Conservation (phyloP, 2,113 vertebrate species). For the Chlamydotis undulata region DNA sequence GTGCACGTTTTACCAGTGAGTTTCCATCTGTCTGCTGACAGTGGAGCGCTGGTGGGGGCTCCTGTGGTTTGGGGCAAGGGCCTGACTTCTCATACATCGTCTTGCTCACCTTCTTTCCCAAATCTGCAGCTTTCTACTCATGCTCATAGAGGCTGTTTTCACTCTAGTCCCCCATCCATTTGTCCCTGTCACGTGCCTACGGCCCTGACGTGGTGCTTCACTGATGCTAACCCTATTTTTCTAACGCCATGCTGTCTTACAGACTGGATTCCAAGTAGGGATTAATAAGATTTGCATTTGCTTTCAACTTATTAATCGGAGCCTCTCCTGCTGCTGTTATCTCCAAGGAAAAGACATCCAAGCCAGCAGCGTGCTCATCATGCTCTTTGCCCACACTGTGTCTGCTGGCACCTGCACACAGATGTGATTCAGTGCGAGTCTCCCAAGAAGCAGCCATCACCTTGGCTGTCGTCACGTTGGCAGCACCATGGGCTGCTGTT, state of each 20-base stretch:
- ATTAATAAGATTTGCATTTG: not conserved
- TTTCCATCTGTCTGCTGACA: not conserved
- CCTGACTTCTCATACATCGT: not conserved
- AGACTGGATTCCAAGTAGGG: not conserved
- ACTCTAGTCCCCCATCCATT: not conserved
- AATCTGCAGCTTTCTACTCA: not conserved
- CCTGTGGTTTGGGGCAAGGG: not conserved
- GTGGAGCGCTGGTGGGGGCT: not conserved
- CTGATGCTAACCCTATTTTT: not conserved
- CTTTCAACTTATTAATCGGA: not conserved
- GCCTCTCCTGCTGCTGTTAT: not conserved
- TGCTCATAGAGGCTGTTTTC: not conserved
- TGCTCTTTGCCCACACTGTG: not conserved
- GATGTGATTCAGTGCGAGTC: not conserved
- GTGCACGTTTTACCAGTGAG: fast-evolving
- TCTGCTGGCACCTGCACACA: conserved; percentile 4
- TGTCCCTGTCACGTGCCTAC: not conserved
- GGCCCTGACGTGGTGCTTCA: not conserved
- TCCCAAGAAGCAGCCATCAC: not conserved
- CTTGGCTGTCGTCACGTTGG: not conserved
- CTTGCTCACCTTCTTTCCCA: not conserved
- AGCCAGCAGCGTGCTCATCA: not conserved
- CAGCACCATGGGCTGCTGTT: not conserved
- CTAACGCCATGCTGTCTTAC: not conserved
- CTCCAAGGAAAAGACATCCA: not conserved